phyloP scores from a whole-genome alignment of 2,888 invertebrate genomes.

The Agrenia bidenticulata region DNA sequence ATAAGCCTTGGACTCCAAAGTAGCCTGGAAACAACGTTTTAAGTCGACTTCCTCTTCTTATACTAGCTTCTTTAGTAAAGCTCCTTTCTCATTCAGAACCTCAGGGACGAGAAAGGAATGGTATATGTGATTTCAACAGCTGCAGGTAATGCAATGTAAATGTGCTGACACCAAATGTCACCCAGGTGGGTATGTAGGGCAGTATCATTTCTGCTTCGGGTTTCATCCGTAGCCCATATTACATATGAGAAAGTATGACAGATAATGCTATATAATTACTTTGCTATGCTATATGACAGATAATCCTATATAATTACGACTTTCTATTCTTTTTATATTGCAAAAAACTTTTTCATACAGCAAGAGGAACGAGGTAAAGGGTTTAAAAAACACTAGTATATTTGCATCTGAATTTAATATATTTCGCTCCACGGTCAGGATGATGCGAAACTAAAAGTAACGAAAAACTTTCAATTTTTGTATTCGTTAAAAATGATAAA shows the following conservation, averaged over 20 bases:
- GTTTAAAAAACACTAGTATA: no score
- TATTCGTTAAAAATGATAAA: no score
- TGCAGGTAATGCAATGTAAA: constrained; percentile 12
- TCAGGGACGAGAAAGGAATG: background rate
- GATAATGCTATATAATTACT: background rate
- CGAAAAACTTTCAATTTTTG: no score
- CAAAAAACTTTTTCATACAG: background rate
- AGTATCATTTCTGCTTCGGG: background rate
- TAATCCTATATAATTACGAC: background rate
- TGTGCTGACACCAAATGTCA: constrained; percentile 14
- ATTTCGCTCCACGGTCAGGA: no score
- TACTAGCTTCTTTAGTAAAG: background rate
- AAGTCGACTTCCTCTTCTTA: background rate
- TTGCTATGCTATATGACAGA: background rate
- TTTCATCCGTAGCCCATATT: background rate
- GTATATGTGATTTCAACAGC: constrained; percentile 2
- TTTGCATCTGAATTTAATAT: no score
- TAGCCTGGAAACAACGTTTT: background rate
- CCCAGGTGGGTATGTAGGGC: constrained; percentile 4
- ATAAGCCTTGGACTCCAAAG: background rate
- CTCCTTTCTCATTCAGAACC: background rate
- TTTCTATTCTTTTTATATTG: background rate
- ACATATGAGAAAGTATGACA: constrained; percentile 2
- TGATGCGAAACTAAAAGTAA: no score
- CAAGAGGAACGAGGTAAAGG: no score